Evolutionary conservation across 2,888 invertebrate species (phyloP).

Genomic region (Limenitis camilla): DNA sequence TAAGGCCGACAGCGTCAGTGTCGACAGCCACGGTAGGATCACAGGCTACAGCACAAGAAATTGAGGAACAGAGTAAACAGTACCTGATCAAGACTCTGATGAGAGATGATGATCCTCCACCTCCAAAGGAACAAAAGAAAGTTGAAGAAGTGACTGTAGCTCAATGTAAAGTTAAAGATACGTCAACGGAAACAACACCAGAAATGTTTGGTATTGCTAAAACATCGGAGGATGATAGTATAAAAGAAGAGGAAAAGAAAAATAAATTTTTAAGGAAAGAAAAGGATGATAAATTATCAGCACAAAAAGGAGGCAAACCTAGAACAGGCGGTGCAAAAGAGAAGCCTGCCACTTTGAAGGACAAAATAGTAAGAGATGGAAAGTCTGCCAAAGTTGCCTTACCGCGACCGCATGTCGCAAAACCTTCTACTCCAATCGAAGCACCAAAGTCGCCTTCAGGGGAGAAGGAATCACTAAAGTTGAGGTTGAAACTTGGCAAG

Average conservation of each 20-base stretch:
- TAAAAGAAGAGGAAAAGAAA: slow-evolving; percentile 39
- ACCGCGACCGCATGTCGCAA: slow-evolving; percentile 44
- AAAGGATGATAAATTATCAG: slow-evolving; percentile 47
- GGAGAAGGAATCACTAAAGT: slow-evolving; percentile 84
- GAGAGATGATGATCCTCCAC: slow-evolving; percentile 88
- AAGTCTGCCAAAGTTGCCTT: slow-evolving; percentile 61
- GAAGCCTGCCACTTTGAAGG: slow-evolving; percentile 56
- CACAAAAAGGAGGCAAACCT: slow-evolving; percentile 61
- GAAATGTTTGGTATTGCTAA: slow-evolving; percentile 75
- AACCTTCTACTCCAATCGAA: slow-evolving; percentile 40
- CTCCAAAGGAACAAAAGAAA: slow-evolving; percentile 74
- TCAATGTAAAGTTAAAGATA: slow-evolving; percentile 51
- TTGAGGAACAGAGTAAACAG: slow-evolving; percentile 81
- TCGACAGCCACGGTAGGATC: slow-evolving; percentile 63
- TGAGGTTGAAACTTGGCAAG: slow-evolving; percentile 87
- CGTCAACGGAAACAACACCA: slow-evolving; percentile 53
- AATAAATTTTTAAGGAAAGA: slow-evolving; percentile 36
- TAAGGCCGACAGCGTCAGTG: slow-evolving; percentile 45
- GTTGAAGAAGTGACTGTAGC: slow-evolving; percentile 69
- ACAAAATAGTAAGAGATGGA: slow-evolving; percentile 57
- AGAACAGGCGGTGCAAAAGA: slow-evolving; percentile 54
- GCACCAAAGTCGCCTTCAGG: slow-evolving; percentile 54
- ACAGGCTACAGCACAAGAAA: slow-evolving; percentile 71
- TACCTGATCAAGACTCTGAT: slow-evolving; percentile 93
- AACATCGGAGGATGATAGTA: slow-evolving; percentile 44